A percentile compares a stretch with the other conserved stretches of the same genome.
Evolutionary conservation across 2,113 vertebrate species (phyloP).

Genomic region (Seriola dumerili): DNA sequence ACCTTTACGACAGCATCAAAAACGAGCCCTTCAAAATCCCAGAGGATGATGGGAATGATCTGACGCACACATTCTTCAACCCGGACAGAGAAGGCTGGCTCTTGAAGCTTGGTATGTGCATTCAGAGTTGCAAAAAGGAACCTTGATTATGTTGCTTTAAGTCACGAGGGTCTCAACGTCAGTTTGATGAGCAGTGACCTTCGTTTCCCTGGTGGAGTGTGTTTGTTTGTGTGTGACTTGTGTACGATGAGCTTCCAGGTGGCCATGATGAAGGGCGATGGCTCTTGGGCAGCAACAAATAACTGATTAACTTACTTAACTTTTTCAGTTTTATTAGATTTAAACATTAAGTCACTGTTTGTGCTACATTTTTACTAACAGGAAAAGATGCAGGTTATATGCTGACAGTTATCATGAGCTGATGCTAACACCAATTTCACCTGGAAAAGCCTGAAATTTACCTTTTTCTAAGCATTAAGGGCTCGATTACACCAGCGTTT

Average conservation of each 20-base stretch:
- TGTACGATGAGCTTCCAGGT: not conserved
- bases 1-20: slow-evolving; percentile 99
- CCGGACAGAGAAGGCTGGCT: slow-evolving; percentile 99
- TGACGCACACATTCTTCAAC: slow-evolving; percentile 99
- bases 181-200: not conserved
- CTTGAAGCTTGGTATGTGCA: slow-evolving; percentile 93
- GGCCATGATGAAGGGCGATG: slow-evolving; percentile 8
- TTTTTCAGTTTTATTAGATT: not conserved
- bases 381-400: not conserved
- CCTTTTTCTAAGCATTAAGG: not conserved
- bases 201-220: not conserved
- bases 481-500: not conserved
- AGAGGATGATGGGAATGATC: slow-evolving; percentile 97
- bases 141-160: slow-evolving; percentile 9
- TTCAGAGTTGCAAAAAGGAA: not conserved
- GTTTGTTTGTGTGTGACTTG: slow-evolving; percentile 2
- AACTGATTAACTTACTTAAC: not conserved
- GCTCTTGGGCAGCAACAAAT: not conserved
- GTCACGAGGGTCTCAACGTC: not conserved
- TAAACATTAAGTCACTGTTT: not conserved
- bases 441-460: not conserved
- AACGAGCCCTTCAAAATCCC: slow-evolving; percentile 99
- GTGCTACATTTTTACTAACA: not conserved
- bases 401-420: not conserved
- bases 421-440: not conserved